These are phyloP conservation scores for Epinephelus cyanopodus DNA, from an alignment of 2,113 vertebrate genomes.

Conservation along the genomic window DNA sequence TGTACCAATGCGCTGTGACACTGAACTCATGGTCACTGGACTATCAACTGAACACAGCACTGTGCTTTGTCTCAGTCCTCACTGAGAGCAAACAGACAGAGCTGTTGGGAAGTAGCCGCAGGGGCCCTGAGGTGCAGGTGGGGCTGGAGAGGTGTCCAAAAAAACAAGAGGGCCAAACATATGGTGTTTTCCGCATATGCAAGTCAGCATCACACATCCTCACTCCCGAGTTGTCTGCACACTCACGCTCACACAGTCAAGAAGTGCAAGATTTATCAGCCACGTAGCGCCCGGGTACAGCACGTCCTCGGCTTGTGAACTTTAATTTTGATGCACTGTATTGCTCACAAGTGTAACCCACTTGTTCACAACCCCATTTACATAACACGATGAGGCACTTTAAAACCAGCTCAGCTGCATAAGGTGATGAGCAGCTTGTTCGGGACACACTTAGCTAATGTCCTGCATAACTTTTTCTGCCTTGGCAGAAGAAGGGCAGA, in stretches of 20 bases:
- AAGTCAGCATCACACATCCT: conserved; percentile 43
- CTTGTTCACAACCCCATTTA: neutral
- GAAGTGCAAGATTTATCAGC: conserved; percentile 37
- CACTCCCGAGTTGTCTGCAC: conserved; percentile 5
- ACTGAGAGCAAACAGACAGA: neutral
- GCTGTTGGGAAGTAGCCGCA: conserved; percentile 16
- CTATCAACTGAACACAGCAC: conserved; percentile 1
- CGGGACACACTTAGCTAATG: conserved; percentile 33
- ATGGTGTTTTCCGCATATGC: conserved; percentile 59
- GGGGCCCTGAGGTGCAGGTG: conserved; percentile 46
- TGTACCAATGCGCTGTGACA: neutral
- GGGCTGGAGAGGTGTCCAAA: conserved; percentile 42
- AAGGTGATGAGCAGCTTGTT: conserved; percentile 37
- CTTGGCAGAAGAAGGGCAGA: conserved; percentile 62
- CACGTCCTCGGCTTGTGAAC: conserved; percentile 8
- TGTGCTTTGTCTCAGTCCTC: neutral
- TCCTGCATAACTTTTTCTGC: conserved; percentile 53
- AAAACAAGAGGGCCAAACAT: conserved; percentile 53
- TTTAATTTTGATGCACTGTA: conserved; percentile 3
- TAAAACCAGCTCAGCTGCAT: conserved; percentile 25
- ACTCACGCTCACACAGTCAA: conserved; percentile 11
- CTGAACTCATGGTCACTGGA: neutral
- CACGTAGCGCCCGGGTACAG: neutral
- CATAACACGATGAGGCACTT: conserved; percentile 7
- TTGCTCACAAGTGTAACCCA: neutral